These are phyloP conservation scores for Apodemus agrarius DNA, from an alignment of 2,797 vertebrate species.

Conservation along the genomic window DNA sequence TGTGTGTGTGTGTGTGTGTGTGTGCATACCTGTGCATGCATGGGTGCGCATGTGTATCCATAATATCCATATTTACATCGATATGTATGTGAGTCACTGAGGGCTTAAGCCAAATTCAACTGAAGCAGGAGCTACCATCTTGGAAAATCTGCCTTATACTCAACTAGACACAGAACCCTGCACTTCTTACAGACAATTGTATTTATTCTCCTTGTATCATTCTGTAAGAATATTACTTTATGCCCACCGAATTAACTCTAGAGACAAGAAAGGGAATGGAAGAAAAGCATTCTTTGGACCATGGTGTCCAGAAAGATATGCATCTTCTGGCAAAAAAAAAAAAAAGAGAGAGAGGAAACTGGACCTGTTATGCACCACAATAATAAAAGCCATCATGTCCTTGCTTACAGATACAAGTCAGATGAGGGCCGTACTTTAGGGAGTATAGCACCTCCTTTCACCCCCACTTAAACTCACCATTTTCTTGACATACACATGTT, in stretches of 20 bases:
- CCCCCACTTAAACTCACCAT: background rate
- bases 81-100: background rate
- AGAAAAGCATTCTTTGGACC: background rate
- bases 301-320: background rate
- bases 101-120: constrained; percentile 71
- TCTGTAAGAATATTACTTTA: constrained; percentile 70
- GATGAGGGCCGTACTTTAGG: background rate
- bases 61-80: background rate
- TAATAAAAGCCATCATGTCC: background rate
- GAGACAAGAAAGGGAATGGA: background rate
- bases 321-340: background rate
- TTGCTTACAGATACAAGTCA: background rate
- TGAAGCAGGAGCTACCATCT: constrained; percentile 65
- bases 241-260: constrained; percentile 26
- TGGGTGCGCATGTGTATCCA: background rate
- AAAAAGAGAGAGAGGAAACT: too few species aligned
- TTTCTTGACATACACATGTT: background rate
- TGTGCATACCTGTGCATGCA: too few species aligned
- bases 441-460: background rate
- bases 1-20: too few species aligned
- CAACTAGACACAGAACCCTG: constrained; percentile 59
- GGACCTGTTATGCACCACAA: background rate
- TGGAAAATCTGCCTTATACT: constrained; percentile 76
- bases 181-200: constrained; percentile 61
- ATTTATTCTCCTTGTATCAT: constrained; percentile 48